A percentile compares a stretch with the other conserved stretches of the same genome.
phyloP scores from a whole-genome alignment of 1,140 invertebrate species.

The Myzus persicae region DNA sequence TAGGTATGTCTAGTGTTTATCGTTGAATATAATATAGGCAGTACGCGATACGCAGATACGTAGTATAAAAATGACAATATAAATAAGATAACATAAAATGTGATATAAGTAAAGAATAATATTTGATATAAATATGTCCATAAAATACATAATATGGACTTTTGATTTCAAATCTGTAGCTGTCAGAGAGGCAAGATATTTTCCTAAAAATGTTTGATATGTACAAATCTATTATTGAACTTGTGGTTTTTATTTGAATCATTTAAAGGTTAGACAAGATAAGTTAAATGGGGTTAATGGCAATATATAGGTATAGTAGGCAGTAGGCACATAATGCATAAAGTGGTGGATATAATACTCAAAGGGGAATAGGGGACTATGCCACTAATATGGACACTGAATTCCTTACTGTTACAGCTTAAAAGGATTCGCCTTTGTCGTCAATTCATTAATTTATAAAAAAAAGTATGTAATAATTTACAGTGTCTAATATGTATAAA shows the following conservation, averaged over 20 bases:
- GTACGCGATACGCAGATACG: no score
- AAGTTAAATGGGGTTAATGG: neutral
- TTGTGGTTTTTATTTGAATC: neutral
- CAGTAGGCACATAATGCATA: neutral
- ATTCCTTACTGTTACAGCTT: neutral
- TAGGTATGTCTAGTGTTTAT: neutral
- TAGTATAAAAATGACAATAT: no score
- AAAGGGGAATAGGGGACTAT: no score
- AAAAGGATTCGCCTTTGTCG: neutral
- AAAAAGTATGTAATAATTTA: neutral
- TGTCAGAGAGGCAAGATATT: neutral
- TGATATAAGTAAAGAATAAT: no score
- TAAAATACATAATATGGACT: no score
- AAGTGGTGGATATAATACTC: no score
- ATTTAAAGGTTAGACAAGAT: neutral
- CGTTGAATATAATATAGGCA: neutral
- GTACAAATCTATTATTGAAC: neutral
- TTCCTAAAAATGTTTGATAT: neutral
- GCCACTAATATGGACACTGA: neutral
- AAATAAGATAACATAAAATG: no score
- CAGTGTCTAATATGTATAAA: neutral
- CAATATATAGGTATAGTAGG: neutral
- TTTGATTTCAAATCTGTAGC: neutral
- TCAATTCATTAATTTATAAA: neutral
- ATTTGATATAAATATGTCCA: no score